Evolutionary conservation across 2,888 invertebrate genomes (phyloP), one percentile per base, ranked within the genome.

Genomic region (Harpagoxenus sublaevis): DNA sequence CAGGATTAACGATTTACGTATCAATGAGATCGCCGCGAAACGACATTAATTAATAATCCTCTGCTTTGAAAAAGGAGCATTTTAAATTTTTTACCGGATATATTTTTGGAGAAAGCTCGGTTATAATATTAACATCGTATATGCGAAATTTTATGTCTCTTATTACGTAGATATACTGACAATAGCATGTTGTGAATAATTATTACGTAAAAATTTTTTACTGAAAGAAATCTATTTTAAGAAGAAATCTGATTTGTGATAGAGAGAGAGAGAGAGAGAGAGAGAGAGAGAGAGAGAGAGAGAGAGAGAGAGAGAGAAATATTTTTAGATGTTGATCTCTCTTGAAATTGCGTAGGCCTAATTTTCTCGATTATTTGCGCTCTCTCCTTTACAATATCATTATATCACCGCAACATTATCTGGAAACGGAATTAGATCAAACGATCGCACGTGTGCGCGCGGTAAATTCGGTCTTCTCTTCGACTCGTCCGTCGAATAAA

Each of bases 1-100:
- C 31, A 15, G 45, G 35, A 79, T 79, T 79, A 60, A 73, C 57
- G 74, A 28, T n/a, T 55, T 55, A 9, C 45, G 31, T 81, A 73
- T 81, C 48, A 81, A 74, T 73, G 28, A 35, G 57, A 55, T 39
- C 6, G 65, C n/a, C 8, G 18, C 55, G 55, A 66, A 79, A 51
- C 3, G 73, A 39, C 48, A 35, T 51, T 79, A 73, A 79, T 71
- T 68, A 31, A 57, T 78, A 31, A 70, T 42, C n/a, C 42, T 57
- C 15, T 10, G 53, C 9, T 23, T 15, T 10, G n/a, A n/a, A 66
- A n/a, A 12, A 66, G 2, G n/a, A 55, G 3, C 12, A 15, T 63
- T 63, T 63, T 12, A 51, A 63, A 51, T 28, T 65, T 39, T 23
- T 10, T 2, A n/a, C 1, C 9, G 10, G 9, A 31, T 5, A n/a